phyloP scores from a whole-genome alignment of 2,888 invertebrate species.

The Chirona hameri region DNA sequence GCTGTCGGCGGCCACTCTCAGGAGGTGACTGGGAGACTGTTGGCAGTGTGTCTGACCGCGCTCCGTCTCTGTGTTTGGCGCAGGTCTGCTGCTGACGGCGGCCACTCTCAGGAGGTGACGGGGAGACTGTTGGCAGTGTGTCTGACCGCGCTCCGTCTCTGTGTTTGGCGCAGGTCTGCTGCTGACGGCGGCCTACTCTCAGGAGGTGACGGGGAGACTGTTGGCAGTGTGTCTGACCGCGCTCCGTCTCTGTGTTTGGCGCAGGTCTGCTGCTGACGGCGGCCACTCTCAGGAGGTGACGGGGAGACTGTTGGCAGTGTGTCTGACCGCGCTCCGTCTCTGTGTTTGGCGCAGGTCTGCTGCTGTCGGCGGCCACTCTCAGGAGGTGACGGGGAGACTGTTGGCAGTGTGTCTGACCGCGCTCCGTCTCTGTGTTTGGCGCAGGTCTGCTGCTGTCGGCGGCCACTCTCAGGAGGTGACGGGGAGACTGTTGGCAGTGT shows the following conservation, averaged over 20 bases:
- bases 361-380: background rate
- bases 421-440: too few relatives aligned
- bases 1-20: background rate
- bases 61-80: background rate
- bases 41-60: too few relatives aligned
- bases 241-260: too few relatives aligned
- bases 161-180: background rate
- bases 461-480: background rate
- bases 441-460: background rate
- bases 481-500: too few relatives aligned
- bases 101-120: background rate
- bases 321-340: too few relatives aligned
- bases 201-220: slow-evolving; percentile 1
- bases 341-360: background rate
- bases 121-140: too few relatives aligned
- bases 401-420: too few relatives aligned
- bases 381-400: slow-evolving; percentile 1
- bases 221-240: too few relatives aligned
- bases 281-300: background rate
- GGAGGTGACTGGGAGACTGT: background rate
- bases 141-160: too few relatives aligned
- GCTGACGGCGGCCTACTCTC: background rate
- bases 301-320: too few relatives aligned
- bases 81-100: background rate
- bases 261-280: background rate